Evolutionary conservation across 2,888 invertebrate species (phyloP).

Genomic region (Microctonus hyperodae): DNA sequence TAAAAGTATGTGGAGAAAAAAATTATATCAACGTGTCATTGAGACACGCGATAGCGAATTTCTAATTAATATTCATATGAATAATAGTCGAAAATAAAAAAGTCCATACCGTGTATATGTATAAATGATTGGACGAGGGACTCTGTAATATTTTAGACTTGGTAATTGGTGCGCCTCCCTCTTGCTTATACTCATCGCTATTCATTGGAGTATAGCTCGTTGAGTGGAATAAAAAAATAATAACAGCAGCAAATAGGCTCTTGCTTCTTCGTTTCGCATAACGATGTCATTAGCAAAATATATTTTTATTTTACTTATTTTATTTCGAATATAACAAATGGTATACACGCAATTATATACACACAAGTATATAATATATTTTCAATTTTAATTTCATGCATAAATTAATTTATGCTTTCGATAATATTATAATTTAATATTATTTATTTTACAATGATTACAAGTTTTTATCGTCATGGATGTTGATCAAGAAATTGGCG

Average conservation of each 20-base stretch:
- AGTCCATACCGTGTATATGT: too few species aligned
- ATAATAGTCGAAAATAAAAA: slow-evolving; percentile 28
- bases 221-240: neutral
- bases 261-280: slow-evolving; percentile 46
- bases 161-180: slow-evolving; percentile 48
- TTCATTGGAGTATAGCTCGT: slow-evolving; percentile 49
- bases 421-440: slow-evolving; percentile 1
- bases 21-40: neutral
- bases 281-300: slow-evolving; percentile 56
- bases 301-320: neutral
- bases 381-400: slow-evolving; percentile 1
- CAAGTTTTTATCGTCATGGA: slow-evolving; percentile 8
- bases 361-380: neutral
- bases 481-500: slow-evolving; percentile 32
- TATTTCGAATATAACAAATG: neutral
- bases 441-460: slow-evolving; percentile 5
- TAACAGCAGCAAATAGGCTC: slow-evolving; percentile 22
- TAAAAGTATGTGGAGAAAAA: neutral
- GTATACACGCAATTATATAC: neutral
- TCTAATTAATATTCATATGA: slow-evolving; percentile 49
- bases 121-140: neutral
- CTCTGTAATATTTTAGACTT: slow-evolving; percentile 42
- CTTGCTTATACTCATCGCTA: slow-evolving; percentile 51
- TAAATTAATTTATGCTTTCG: slow-evolving; percentile 1
- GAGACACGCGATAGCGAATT: slow-evolving; percentile 35